These are phyloP conservation scores for Rhizoglyphus robini DNA, from an alignment of 1,140 invertebrate genomes.

Conservation along the genomic window DNA sequence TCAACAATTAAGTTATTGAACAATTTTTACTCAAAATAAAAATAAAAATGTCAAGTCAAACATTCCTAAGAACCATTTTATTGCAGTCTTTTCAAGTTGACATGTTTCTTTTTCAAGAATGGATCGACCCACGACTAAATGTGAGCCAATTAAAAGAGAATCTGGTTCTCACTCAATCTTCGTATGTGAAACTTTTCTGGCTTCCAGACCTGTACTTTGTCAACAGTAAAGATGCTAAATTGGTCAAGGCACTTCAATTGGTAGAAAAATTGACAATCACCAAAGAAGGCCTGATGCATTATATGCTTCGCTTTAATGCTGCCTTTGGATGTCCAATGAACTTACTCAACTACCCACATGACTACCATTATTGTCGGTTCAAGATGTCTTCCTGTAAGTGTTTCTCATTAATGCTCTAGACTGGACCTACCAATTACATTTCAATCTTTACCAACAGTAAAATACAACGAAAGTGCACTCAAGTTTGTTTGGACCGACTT, in stretches of 20 bases:
- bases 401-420: not conserved
- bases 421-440: not conserved
- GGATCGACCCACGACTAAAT: slow-evolving; percentile 6
- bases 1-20: too few relatives aligned
- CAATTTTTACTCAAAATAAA: too few relatives aligned
- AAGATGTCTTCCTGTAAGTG: slow-evolving; percentile 5
- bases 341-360: slow-evolving; percentile 8
- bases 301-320: not conserved
- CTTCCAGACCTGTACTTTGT: slow-evolving; percentile 15
- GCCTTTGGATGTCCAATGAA: slow-evolving; percentile 5
- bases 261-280: slow-evolving; percentile 3
- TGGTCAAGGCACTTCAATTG: not conserved
- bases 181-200: slow-evolving; percentile 19
- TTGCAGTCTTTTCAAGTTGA: slow-evolving; percentile 6
- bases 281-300: not conserved
- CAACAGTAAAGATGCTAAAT: not conserved
- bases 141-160: not conserved
- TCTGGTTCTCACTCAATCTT: slow-evolving; percentile 9
- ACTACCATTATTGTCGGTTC: slow-evolving; percentile 9
- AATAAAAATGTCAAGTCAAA: too few relatives aligned
- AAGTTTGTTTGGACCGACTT: not conserved
- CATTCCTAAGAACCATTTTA: too few relatives aligned
- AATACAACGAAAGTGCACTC: not conserved
- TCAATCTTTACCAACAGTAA: too few relatives aligned
- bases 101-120: slow-evolving; percentile 6